A percentile compares a stretch with the other conserved stretches of the same genome.
phyloP scores from a whole-genome alignment of 2,797 vertebrate species.

The Amblyraja radiata region DNA sequence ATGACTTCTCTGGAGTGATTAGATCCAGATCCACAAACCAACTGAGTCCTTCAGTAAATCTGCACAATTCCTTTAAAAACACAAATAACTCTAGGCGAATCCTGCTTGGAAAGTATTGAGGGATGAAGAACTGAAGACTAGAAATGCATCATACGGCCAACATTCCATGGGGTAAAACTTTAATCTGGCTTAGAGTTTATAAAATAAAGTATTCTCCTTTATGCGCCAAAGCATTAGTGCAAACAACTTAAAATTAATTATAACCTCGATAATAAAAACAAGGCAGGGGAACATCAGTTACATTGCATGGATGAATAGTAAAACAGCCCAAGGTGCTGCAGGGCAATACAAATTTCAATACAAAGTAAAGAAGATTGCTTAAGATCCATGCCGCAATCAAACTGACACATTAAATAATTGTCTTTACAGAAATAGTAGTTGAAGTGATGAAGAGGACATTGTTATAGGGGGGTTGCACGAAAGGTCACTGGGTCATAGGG shows the following conservation, averaged over 20 bases:
- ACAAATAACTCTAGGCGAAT: not conserved
- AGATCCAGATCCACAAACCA: not conserved
- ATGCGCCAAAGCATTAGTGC: not conserved
- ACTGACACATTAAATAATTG: too few species aligned
- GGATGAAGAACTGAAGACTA: not conserved
- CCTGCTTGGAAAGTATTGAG: not conserved
- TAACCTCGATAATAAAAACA: not conserved
- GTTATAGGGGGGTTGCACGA: too few species aligned
- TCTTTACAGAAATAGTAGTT: not conserved
- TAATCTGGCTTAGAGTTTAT: not conserved
- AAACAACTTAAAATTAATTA: not conserved
- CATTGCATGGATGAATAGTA: not conserved
- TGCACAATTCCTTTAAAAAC: not conserved
- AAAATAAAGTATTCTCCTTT: not conserved
- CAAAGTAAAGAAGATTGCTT: too few species aligned
- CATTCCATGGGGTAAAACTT: not conserved
- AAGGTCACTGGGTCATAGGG: too few species aligned
- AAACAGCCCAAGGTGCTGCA: not conserved
- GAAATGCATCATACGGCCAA: not conserved
- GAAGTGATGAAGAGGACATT: not conserved
- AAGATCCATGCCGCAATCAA: too few species aligned
- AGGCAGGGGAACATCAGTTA: not conserved
- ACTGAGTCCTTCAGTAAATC: not conserved
- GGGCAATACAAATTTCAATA: not conserved
- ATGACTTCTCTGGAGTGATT: not conserved